These are phyloP conservation scores for Connochaetes taurinus DNA, from an alignment of 2,113 vertebrate genomes.

Conservation along the genomic window DNA sequence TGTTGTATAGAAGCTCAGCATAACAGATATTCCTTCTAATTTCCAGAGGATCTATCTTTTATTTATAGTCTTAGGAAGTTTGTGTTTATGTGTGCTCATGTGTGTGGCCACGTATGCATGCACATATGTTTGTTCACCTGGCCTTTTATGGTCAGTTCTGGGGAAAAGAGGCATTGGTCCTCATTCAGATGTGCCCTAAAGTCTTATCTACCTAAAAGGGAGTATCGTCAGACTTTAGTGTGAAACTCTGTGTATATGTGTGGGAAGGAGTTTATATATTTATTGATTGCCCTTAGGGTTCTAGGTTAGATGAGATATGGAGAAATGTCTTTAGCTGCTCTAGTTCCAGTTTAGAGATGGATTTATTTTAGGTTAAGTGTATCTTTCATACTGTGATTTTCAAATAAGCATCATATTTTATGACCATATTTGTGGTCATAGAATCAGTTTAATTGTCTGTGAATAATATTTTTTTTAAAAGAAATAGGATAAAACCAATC, in stretches of 20 bases:
- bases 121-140: background rate
- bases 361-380: background rate
- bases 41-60: background rate
- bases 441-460: background rate
- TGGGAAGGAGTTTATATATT: background rate
- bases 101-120: background rate
- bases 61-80: background rate
- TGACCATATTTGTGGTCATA: background rate
- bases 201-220: background rate
- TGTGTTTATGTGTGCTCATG: background rate
- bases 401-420: slow-evolving; percentile 2
- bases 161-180: background rate
- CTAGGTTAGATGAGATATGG: background rate
- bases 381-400: background rate
- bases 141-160: background rate
- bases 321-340: background rate
- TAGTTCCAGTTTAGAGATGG: background rate
- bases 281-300: background rate
- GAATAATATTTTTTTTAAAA: background rate
- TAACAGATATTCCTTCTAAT: background rate
- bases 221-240: background rate
- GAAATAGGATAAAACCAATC: background rate
- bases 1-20: background rate
- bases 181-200: background rate
- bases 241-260: background rate